These are phyloP conservation scores for Rhyacichthys aspro DNA, from an alignment of 2,797 vertebrate species.

Conservation along the genomic window DNA sequence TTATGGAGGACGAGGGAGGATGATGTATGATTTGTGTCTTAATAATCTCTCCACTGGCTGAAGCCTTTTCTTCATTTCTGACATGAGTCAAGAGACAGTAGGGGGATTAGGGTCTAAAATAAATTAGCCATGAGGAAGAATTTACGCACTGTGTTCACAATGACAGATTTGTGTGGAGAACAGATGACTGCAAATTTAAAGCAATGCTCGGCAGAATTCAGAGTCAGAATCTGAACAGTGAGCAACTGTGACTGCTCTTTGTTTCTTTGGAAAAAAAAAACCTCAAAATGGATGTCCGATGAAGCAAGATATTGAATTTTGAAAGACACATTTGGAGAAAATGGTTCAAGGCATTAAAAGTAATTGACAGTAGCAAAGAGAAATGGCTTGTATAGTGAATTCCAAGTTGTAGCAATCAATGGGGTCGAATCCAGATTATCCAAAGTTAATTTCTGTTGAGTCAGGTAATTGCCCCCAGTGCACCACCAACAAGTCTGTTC, in stretches of 20 bases:
- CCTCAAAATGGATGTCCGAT: too few species aligned
- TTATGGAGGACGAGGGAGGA: slow-evolving; percentile 35
- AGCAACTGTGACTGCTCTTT: too few species aligned
- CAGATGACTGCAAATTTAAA: slow-evolving; percentile 59
- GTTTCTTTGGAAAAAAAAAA: too few species aligned
- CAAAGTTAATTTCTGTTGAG: background rate
- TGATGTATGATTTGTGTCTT: slow-evolving; percentile 53
- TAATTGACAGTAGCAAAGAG: background rate
- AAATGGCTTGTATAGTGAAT: slow-evolving; percentile 20
- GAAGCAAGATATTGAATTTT: too few species aligned
- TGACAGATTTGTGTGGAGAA: slow-evolving; percentile 57
- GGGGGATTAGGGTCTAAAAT: slow-evolving; percentile 46
- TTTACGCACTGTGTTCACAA: slow-evolving; percentile 46
- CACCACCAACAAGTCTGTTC: slow-evolving; percentile 42
- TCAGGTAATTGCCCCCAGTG: slow-evolving; percentile 49
- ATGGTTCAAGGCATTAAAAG: too few species aligned
- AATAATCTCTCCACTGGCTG: slow-evolving; percentile 54
- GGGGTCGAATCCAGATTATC: slow-evolving; percentile 28
- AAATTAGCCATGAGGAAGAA: slow-evolving; percentile 47
- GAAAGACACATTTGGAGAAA: too few species aligned
- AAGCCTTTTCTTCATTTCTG: slow-evolving; percentile 56
- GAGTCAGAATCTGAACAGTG: slow-evolving; percentile 1
- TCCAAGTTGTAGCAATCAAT: slow-evolving; percentile 1
- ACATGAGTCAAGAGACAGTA: slow-evolving; percentile 39
- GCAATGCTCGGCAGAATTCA: slow-evolving; percentile 9